phyloP scores from a whole-genome alignment of 2,113 vertebrate species.

The Dolichotis patagonum region DNA sequence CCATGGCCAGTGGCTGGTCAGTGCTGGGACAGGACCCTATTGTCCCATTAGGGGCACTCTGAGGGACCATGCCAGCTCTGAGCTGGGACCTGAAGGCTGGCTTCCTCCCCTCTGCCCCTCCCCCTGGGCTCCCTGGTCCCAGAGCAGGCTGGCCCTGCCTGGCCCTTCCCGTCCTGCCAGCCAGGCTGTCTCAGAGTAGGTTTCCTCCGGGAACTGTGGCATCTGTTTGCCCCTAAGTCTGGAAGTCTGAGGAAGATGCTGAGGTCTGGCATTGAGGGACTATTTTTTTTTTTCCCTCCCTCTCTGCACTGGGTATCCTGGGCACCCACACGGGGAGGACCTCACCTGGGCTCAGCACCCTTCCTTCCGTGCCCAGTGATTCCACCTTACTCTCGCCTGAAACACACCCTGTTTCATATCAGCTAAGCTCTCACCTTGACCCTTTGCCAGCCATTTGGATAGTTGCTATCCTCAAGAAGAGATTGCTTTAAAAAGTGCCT shows the following conservation, averaged over 20 bases:
- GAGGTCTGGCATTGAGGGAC: background rate
- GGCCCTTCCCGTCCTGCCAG: background rate
- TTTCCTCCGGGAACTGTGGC: background rate
- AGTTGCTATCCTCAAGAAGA: background rate
- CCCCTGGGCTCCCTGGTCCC: background rate
- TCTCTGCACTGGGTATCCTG: background rate
- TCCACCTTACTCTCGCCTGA: background rate
- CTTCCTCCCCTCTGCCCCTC: background rate
- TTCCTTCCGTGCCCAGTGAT: background rate
- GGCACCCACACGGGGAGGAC: background rate
- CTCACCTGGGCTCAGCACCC: rapidly evolving
- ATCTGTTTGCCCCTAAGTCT: background rate
- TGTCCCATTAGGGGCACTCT: background rate
- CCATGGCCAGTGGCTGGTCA: background rate
- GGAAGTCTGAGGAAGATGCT: background rate
- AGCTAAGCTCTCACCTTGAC: background rate
- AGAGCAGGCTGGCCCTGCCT: background rate
- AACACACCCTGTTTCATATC: background rate
- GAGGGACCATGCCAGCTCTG: background rate
- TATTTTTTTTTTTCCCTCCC: background rate
- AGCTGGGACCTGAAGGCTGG: background rate
- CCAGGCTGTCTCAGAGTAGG: background rate
- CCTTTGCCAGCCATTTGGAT: background rate
- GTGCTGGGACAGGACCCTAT: background rate
- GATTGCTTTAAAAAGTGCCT: too few relatives aligned